Base-by-base conservation (phyloP, 2,113 vertebrate species). In the Noturus placidus region DNA sequence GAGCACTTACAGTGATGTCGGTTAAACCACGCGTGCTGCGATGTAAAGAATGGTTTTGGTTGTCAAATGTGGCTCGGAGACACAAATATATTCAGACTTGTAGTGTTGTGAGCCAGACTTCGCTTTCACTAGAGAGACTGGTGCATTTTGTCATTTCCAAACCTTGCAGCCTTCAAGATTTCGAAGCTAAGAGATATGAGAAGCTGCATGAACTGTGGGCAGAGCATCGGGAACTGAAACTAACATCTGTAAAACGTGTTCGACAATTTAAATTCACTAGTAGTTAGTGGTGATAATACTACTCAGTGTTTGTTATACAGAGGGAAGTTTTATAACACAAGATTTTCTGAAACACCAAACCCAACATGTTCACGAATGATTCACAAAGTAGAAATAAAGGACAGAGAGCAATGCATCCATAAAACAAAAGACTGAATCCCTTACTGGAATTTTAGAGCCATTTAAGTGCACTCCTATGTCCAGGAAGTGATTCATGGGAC, bases 51-150 rank as follows among this genome's bases (percentile, higher is more conserved):
- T 25, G 30, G 42, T 6, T 82, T 61, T 82, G 79, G 56, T 61
- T 61, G 56, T 38, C 79, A 61, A 82, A 82, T 82, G 30, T 61
- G 79, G 56, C 52, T 59, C 9, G 17, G 52, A 54, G 76, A 78
- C 30, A 35, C 67, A 70, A 70, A 33, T 70, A 33, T 52, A 46
- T 50, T n/a, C 25, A 46, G 22, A 50, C 50, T 30, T 54, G 76
- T 17, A 42, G 33, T 42, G 13, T 56, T 56, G 33, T 7, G 14
- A 56, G 42, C 3, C 33, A 79, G 50, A 80, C 52, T 19, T 42
- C 27, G 25, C 42, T 14, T 78, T 14, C 20, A 82, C 33, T 61
- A 33, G 10, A 38, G 30, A 59, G 17, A 61, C 52, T 2, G 4
- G 10, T 6, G 35, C 3, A 82, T 59, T 81, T 81, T 35, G 2